A percentile compares a stretch with the other conserved stretches of the same genome.
Conservation (phyloP, 2,797 vertebrate genomes). For the Vultur gryphus region DNA sequence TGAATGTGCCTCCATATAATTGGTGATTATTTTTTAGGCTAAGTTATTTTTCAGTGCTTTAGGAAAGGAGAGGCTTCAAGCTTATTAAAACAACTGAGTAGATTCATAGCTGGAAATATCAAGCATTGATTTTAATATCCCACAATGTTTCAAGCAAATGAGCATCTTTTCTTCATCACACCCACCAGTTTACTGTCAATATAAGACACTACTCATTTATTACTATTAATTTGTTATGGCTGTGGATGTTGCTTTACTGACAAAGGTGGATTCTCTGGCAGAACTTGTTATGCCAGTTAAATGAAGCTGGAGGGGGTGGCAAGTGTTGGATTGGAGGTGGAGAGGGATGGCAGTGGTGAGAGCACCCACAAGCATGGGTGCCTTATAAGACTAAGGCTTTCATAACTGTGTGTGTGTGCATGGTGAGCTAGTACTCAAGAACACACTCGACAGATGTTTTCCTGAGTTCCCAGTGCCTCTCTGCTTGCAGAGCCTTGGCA, state of each 20-base stretch:
- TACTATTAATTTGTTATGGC: slow-evolving; percentile 5
- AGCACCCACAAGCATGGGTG: not conserved
- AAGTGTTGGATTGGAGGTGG: not conserved
- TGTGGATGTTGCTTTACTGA: not conserved
- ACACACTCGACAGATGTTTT: not conserved
- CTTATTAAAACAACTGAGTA: not conserved
- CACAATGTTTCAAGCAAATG: not conserved
- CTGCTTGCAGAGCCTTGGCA: not conserved
- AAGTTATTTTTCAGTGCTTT: not conserved
- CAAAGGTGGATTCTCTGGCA: slow-evolving; percentile 16
- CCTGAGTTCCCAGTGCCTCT: not conserved
- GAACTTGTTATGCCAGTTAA: slow-evolving; percentile 3
- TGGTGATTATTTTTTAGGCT: not conserved
- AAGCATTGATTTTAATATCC: slow-evolving; percentile 5
- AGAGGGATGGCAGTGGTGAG: not conserved
- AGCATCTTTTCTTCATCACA: slow-evolving; percentile 13
- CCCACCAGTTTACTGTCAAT: slow-evolving; percentile 9
- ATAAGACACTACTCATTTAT: slow-evolving; percentile 1
- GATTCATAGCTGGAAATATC: not conserved
- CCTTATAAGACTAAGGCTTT: not conserved
- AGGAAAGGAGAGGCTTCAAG: not conserved
- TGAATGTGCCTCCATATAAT: not conserved
- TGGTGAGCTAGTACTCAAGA: not conserved
- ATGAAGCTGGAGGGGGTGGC: not conserved
- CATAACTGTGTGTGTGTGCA: accelerated